Evolutionary conservation across 2,888 invertebrate species (phyloP), one percentile per base, ranked within the genome.

Genomic region (Microchrysa polita): DNA sequence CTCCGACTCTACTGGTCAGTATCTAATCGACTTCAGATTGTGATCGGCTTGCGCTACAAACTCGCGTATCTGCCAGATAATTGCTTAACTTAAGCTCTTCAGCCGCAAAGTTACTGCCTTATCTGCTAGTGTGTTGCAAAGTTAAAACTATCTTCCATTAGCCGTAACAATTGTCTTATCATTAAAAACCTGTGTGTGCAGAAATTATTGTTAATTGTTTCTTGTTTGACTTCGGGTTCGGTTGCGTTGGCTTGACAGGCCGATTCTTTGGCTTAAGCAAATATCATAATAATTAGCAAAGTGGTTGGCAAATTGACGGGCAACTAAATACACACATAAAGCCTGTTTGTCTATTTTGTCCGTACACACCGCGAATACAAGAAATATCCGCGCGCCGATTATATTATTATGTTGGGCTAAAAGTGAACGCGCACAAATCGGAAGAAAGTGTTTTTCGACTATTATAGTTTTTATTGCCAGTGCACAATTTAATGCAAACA

Each of bases 381-480:
- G 27, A n/a, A n/a, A n/a, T 34, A 34, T 34, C 27, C 7, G 27
- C 2, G 7, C 27, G 4, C n/a, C n/a, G n/a, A n/a, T n/a, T n/a
- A n/a, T n/a, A n/a, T n/a, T n/a, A n/a, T n/a, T n/a, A n/a, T 34
- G 27, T 48, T 48, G 48, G 48, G 2, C 12, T 48, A n/a, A 48
- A 48, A 48, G 48, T 48, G 65, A 65, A 42, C 23, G 65, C 23
- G 65, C 63, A n/a, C n/a, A 44, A 65, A 65, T 20, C 12, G 34
- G 65, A 65, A 65, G 65, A 65, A 65, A 65, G 65, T 65, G 65
- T 65, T 65, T 48, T 65, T 16, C 10, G n/a, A n/a, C n/a, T n/a
- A n/a, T n/a, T n/a, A n/a, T n/a, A n/a, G 16, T 23, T 65, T 65
- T 65, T 5, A 48, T 48, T n/a, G 48, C 12, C 9, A n/a, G 61